Conservation (phyloP, 2,888 invertebrate genomes). For the Hypolimnas misippus region DNA sequence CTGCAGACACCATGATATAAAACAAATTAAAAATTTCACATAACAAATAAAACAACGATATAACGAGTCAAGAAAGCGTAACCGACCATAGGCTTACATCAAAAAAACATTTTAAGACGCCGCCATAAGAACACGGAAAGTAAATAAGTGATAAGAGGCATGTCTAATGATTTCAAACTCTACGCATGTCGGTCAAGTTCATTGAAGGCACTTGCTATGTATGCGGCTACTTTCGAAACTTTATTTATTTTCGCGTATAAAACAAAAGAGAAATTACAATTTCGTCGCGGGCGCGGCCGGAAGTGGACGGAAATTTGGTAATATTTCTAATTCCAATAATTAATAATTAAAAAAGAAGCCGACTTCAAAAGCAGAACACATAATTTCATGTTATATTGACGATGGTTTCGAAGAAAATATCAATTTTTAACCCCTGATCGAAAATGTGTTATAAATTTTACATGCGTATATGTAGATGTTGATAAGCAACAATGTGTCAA, state of each 20-base stretch:
- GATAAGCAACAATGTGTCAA: no score
- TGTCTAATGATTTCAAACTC: constrained; percentile 39
- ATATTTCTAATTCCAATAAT: no score
- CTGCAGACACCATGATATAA: no score
- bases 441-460: no score
- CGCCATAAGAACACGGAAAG: not conserved
- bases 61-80: constrained; percentile 3
- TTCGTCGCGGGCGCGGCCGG: constrained; percentile 13
- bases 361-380: no score
- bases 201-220: constrained; percentile 55
- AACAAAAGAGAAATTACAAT: constrained; percentile 53
- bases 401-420: no score
- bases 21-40: no score
- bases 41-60: not conserved
- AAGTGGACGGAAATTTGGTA: constrained; percentile 11
- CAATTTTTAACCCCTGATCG: no score
- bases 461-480: no score
- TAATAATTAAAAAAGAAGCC: no score
- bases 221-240: constrained; percentile 57
- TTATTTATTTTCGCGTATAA: constrained; percentile 46
- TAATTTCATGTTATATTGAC: no score
- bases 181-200: constrained; percentile 54
- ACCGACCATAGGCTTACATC: no score
- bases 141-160: not conserved
- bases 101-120: not conserved